Conservation (phyloP, 1,140 invertebrate species). For the Panagrolaimus sp. region DNA sequence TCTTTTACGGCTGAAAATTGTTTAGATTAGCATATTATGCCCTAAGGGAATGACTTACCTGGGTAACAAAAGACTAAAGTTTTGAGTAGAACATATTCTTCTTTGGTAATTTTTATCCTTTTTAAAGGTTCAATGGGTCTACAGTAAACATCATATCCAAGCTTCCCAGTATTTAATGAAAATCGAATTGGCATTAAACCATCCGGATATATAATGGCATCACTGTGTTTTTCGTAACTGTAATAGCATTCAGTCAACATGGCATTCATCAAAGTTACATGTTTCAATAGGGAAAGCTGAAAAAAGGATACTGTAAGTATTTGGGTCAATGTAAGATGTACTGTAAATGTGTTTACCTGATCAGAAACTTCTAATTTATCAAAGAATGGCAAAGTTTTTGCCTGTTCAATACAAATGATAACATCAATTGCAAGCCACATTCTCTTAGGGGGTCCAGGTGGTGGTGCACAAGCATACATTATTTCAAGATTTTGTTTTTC, state of each 20-base stretch:
- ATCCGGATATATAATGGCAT: neutral
- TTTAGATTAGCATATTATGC: too few species aligned
- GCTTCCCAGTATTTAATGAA: neutral
- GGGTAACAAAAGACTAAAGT: neutral
- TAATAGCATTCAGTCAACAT: neutral
- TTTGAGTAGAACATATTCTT: slow-evolving; percentile 5
- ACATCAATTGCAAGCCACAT: neutral
- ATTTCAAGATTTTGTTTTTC: neutral
- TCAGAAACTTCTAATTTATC: neutral
- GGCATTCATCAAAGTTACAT: neutral
- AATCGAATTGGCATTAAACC: neutral
- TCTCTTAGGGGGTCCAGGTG: neutral
- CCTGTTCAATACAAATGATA: neutral
- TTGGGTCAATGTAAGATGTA: too few species aligned
- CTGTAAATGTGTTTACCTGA: neutral
- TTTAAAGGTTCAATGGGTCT: neutral
- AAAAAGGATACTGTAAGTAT: too few species aligned
- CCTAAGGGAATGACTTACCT: neutral
- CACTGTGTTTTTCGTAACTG: neutral
- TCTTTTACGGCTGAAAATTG: neutral
- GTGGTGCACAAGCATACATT: neutral
- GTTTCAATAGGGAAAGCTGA: neutral
- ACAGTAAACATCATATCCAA: neutral
- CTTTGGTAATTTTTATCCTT: neutral
- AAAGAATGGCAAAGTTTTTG: neutral